These are phyloP conservation scores for Platichthys flesus DNA, from an alignment of 2,113 vertebrate genomes.

Conservation along the genomic window DNA sequence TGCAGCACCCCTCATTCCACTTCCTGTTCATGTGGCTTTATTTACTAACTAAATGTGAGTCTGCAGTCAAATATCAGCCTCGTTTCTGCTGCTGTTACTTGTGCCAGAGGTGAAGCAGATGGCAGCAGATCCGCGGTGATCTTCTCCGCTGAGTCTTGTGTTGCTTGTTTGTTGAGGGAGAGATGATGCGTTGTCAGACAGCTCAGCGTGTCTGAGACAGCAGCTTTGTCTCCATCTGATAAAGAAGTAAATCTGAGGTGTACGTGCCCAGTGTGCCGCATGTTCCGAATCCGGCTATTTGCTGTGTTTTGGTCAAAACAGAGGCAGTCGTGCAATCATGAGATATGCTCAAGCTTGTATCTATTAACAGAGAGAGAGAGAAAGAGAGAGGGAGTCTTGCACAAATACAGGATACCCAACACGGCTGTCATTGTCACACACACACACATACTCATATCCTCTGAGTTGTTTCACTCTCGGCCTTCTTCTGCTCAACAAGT, in stretches of 20 bases:
- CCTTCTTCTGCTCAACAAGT: constrained; percentile 14
- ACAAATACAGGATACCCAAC: constrained; percentile 54
- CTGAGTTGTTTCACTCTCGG: constrained; percentile 17
- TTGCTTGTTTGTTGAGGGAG: not conserved
- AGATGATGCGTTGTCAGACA: constrained; percentile 15
- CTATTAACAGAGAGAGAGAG: not conserved
- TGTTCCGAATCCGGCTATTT: constrained; percentile 3
- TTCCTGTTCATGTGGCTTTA: constrained; percentile 16
- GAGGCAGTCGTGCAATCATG: not conserved
- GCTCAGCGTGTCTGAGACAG: constrained; percentile 16
- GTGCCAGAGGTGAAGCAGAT: constrained; percentile 14
- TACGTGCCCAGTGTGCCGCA: constrained; percentile 11
- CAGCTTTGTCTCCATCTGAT: constrained; percentile 62
- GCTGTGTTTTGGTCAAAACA: not conserved
- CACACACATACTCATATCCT: constrained; percentile 52
- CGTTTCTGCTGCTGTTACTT: constrained; percentile 1
- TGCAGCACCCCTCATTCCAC: not conserved
- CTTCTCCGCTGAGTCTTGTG: not conserved
- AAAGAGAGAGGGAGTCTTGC: not conserved
- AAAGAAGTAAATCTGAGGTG: constrained; percentile 43
- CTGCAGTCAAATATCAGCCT: not conserved
- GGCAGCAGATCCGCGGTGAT: not conserved
- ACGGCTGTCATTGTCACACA: constrained; percentile 9
- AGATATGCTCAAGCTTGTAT: too few species aligned
- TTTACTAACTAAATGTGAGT: not conserved